Percentiles rank a stretch among this genome's conserved stretches.
Evolutionary conservation across 2,888 invertebrate species (phyloP).

Genomic region (Amblyjoppa fuscipennis): DNA sequence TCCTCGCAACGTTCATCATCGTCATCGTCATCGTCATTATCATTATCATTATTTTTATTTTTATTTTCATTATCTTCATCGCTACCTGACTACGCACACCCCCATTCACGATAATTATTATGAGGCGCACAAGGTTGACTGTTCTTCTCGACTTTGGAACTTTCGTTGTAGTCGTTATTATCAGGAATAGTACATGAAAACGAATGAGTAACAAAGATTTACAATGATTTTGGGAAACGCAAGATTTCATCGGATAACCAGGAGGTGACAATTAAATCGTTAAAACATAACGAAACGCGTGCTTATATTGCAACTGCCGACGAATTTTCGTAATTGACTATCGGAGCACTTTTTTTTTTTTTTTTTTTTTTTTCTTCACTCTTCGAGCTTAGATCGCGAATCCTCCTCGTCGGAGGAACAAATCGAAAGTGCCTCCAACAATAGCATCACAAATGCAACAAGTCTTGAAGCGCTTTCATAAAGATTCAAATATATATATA

Average conservation of each 20-base stretch:
- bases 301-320: conserved; percentile 28
- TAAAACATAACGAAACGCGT: background rate
- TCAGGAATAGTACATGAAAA: background rate
- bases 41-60: too few relatives aligned
- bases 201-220: conserved; percentile 4
- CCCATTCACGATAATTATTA: background rate
- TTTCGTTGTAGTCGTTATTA: conserved; percentile 54
- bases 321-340: conserved; percentile 42
- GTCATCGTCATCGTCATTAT: background rate
- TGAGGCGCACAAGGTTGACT: conserved; percentile 23
- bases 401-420: too few relatives aligned
- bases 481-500: conserved; percentile 17
- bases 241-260: background rate
- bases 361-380: background rate
- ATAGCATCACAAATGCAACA: conserved; percentile 9
- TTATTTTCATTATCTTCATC: conserved; percentile 2
- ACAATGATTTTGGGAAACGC: background rate
- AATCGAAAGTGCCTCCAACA: background rate
- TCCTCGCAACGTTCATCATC: conserved; percentile 27
- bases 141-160: conserved; percentile 49
- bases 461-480: conserved; percentile 3
- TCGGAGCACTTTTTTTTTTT: conserved; percentile 27
- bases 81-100: conserved; percentile 7
- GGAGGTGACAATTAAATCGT: background rate
- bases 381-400: background rate